These are phyloP conservation scores for Trichogramma pretiosum DNA, from an alignment of 1,140 invertebrate genomes.

Conservation along the genomic window DNA sequence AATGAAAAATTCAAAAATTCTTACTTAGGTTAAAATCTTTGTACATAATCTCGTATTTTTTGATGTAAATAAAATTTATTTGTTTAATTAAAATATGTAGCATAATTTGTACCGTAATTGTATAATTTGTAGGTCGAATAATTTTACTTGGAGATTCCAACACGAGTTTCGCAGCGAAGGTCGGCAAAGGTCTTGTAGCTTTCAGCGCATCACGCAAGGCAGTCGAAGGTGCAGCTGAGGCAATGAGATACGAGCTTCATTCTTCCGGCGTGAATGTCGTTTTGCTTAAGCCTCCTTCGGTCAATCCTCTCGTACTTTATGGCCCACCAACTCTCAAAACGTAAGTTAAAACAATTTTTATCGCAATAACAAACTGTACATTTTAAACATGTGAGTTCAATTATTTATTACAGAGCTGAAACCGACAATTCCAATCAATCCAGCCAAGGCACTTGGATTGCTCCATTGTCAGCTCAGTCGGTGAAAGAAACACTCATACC, in stretches of 20 bases:
- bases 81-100: too few species aligned
- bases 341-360: slow-evolving; percentile 27
- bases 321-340: slow-evolving; percentile 49
- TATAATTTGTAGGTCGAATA: slow-evolving; percentile 43
- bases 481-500: slow-evolving; percentile 34
- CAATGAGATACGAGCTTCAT: slow-evolving; percentile 57
- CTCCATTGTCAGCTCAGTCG: slow-evolving; percentile 34
- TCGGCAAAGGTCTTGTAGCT: slow-evolving; percentile 53
- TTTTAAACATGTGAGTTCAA: not conserved
- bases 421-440: slow-evolving; percentile 24
- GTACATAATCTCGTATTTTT: too few species aligned
- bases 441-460: slow-evolving; percentile 34
- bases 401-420: slow-evolving; percentile 27
- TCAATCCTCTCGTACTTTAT: slow-evolving; percentile 57
- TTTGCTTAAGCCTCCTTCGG: slow-evolving; percentile 60
- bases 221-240: slow-evolving; percentile 63
- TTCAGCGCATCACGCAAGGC: slow-evolving; percentile 60
- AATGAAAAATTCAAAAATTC: too few species aligned
- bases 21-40: too few species aligned
- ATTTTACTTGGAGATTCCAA: slow-evolving; percentile 42
- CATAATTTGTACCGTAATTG: too few species aligned
- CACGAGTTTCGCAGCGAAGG: slow-evolving; percentile 29
- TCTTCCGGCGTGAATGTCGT: slow-evolving; percentile 64
- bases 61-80: too few species aligned
- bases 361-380: not conserved